Conservation (phyloP, 1,140 invertebrate species). For the Atta cephalotes region DNA sequence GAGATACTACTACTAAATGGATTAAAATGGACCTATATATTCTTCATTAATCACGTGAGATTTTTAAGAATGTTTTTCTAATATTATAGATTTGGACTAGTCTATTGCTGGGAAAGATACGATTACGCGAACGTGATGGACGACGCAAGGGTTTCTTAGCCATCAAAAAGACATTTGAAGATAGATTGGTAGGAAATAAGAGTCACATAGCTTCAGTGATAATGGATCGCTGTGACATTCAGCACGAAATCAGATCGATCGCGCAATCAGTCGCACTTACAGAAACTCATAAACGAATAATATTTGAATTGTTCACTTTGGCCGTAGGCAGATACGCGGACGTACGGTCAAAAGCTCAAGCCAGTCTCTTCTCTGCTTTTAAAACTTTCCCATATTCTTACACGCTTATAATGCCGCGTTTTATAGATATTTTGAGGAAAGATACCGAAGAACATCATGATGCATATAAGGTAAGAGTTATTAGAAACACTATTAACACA, state of each 20-base stretch:
- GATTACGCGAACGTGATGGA: slow-evolving; percentile 85
- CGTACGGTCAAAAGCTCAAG: slow-evolving; percentile 89
- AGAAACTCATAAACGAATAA: slow-evolving; percentile 88
- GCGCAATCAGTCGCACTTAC: slow-evolving; percentile 85
- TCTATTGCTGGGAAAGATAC: slow-evolving; percentile 87
- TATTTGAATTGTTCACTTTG: slow-evolving; percentile 89
- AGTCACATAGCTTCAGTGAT: slow-evolving; percentile 89
- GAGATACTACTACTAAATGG: too few species aligned
- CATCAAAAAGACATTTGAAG: slow-evolving; percentile 88
- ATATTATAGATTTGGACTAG: slow-evolving; percentile 88
- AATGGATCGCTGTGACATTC: slow-evolving; percentile 89
- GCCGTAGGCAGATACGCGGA: slow-evolving; percentile 90
- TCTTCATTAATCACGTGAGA: background rate
- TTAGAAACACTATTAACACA: background rate
- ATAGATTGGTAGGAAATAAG: slow-evolving; percentile 88
- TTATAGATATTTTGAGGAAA: slow-evolving; percentile 88
- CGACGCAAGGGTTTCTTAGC: slow-evolving; percentile 88
- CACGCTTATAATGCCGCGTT: slow-evolving; percentile 86
- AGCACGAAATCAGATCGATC: slow-evolving; percentile 89
- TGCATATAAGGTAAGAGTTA: slow-evolving; percentile 88
- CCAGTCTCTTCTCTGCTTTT: slow-evolving; percentile 86
- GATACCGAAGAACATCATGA: slow-evolving; percentile 89
- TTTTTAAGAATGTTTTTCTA: slow-evolving; percentile 43
- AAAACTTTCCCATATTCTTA: slow-evolving; percentile 88
- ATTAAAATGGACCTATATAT: too few species aligned